Percentiles rank a stretch among this genome's conserved stretches.
Evolutionary conservation across 2,797 vertebrate genomes (phyloP).

Genomic region (Rallus crepitans): DNA sequence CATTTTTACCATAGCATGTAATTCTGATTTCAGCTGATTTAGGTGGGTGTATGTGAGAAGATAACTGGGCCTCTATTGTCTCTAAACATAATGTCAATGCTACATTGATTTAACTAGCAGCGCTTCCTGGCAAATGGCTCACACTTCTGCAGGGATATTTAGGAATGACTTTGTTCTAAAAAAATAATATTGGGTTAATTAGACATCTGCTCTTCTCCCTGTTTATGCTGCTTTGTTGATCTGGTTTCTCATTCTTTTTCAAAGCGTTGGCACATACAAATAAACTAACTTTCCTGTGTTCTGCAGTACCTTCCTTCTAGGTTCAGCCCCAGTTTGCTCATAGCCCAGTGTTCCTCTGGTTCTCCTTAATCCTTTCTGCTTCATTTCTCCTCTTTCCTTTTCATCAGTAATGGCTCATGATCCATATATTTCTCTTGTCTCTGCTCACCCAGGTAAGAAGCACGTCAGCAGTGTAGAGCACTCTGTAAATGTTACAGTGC

Average conservation of each 20-base stretch:
- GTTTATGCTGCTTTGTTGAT: slow-evolving; percentile 6
- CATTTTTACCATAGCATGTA: not conserved
- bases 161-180: slow-evolving; percentile 19
- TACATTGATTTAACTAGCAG: slow-evolving; percentile 40
- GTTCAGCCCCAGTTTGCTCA: not conserved
- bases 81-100: slow-evolving; percentile 19
- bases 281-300: not conserved
- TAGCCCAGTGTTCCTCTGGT: not conserved
- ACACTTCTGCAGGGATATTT: slow-evolving; percentile 1
- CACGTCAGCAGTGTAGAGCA: not conserved
- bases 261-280: not conserved
- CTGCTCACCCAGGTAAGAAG: not conserved
- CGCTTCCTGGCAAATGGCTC: slow-evolving; percentile 33
- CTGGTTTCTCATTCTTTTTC: not conserved
- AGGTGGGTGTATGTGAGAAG: not conserved
- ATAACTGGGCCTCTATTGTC: slow-evolving; percentile 2
- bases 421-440: not conserved
- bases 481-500: not conserved
- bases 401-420: not conserved
- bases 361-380: not conserved
- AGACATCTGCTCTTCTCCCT: slow-evolving; percentile 37
- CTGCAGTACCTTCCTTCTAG: not conserved
- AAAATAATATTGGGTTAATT: slow-evolving; percentile 11
- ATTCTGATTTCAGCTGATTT: slow-evolving; percentile 19
- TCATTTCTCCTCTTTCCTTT: not conserved